Base-by-base conservation (phyloP, 37 sponge, comb jelly and placozoan genomes). In the Cladorhizidae sp. region DNA sequence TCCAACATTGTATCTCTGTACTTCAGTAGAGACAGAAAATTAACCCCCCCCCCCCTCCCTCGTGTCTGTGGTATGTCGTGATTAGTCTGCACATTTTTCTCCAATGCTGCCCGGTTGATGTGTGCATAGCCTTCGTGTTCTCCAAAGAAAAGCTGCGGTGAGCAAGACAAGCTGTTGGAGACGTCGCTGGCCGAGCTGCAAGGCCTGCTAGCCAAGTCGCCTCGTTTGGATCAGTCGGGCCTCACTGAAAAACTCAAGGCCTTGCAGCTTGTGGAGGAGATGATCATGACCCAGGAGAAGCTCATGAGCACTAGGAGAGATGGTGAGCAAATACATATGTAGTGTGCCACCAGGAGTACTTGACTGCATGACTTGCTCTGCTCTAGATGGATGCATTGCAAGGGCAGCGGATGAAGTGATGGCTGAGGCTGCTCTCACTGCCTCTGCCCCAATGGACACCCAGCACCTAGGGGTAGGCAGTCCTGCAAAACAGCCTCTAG, bases 281-380 rank as follows among this genome's bases (percentile, higher is more conserved):
- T 81, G 81, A 81, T 81, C 31, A 7, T 61, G 25, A 31, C 32
- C 25, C 81, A 81, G 62, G 72, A 81, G 33, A 57, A 61, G 32
- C 42, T 57, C 21, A 71, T 81, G 38, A 57, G 74, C 32, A 71
- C 1, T 49, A 71, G 11, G 9, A 32, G 36, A 65, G 35, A 32
- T 31, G 67, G 67, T 23, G 61, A 23, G 28, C 6, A 5, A 23
- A 11, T 25, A 3, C 31, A 36, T 65, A 36, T 65, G 31, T 31
- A 11, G 67, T 5, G 31, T 31, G 67, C 31, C 35, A 32, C 35
- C 17, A 11, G 20, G 67, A 14, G 61, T 59, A 12, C 18, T 28
- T 59, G 61, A 28, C 28, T 59, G 61, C 28, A 59, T 6, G 61
- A 6, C n/a, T 59, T 5, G 55, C 17, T 12, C 17, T 54, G 55